phyloP scores from a whole-genome alignment of 2,888 invertebrate species.

The Amphiduros pacificus region DNA sequence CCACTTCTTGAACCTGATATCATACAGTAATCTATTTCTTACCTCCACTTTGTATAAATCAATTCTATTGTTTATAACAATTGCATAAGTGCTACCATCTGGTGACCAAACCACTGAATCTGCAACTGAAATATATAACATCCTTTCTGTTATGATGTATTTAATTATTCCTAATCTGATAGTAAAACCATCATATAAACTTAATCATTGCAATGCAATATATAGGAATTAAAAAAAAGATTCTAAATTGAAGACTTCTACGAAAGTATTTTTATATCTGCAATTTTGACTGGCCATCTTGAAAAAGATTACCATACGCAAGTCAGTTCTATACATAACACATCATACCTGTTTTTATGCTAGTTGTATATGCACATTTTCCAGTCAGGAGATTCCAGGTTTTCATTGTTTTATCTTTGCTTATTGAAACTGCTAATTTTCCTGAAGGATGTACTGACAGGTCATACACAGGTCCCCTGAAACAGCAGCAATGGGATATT shows the following conservation, averaged over 20 bases:
- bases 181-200: too few relatives aligned
- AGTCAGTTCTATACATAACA: not conserved
- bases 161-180: too few relatives aligned
- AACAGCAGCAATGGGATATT: too few relatives aligned
- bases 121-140: too few relatives aligned
- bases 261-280: too few relatives aligned
- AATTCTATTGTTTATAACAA: constrained; percentile 73
- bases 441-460: constrained; percentile 86
- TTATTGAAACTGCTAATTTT: constrained; percentile 83
- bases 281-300: too few relatives aligned
- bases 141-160: too few relatives aligned
- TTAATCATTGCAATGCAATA: too few relatives aligned
- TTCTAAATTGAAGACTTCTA: too few relatives aligned
- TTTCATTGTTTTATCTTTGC: constrained; percentile 76
- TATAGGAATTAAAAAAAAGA: too few relatives aligned
- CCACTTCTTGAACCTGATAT: not conserved
- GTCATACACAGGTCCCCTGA: constrained; percentile 66
- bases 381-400: constrained; percentile 96
- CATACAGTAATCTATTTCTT: constrained; percentile 15
- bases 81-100: constrained; percentile 74
- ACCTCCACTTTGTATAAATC: constrained; percentile 77
- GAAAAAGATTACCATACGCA: not conserved
- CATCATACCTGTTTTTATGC: constrained; percentile 58
- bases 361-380: constrained; percentile 85
- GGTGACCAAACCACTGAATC: constrained; percentile 72